Evolutionary conservation across 1,140 invertebrate genomes (phyloP).

Genomic region (Drosophila pruinosa): DNA sequence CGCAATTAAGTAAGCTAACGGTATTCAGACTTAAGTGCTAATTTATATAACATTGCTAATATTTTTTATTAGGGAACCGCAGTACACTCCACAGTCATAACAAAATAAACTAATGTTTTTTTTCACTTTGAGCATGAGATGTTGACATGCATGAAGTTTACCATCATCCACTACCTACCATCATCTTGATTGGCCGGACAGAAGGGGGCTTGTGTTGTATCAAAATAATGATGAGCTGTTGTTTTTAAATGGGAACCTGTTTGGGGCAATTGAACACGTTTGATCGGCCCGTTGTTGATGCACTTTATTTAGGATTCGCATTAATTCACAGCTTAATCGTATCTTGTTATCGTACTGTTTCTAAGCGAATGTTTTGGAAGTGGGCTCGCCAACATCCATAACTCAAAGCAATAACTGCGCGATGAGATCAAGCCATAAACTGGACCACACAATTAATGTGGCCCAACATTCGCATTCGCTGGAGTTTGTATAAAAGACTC

Average conservation of each 20-base stretch:
- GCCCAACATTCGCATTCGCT: not conserved
- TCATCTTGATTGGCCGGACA: not conserved
- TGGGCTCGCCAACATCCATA: slow-evolving; percentile 18
- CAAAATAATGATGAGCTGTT: not conserved
- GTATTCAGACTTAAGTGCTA: not conserved
- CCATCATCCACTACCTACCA: not conserved
- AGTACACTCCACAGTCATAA: not conserved
- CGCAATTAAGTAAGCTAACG: not conserved
- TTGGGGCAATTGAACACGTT: slow-evolving; percentile 18
- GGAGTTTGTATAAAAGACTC: slow-evolving; percentile 48
- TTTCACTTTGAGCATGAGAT: not conserved
- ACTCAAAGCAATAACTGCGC: slow-evolving; percentile 12
- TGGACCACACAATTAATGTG: slow-evolving; percentile 1
- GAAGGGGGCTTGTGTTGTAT: slow-evolving; percentile 11
- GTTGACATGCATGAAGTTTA: not conserved
- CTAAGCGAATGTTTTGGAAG: slow-evolving; percentile 12
- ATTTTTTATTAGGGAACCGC: not conserved
- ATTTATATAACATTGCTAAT: not conserved
- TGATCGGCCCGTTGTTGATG: slow-evolving; percentile 19
- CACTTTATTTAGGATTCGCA: slow-evolving; percentile 12
- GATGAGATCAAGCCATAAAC: slow-evolving; percentile 16
- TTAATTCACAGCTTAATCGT: slow-evolving; percentile 12
- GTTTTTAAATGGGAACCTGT: slow-evolving; percentile 19
- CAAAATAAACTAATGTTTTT: not conserved
- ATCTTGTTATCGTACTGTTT: slow-evolving; percentile 16